Base-by-base conservation (phyloP, 2,888 invertebrate genomes). In the Lasioglossum leucozonium region DNA sequence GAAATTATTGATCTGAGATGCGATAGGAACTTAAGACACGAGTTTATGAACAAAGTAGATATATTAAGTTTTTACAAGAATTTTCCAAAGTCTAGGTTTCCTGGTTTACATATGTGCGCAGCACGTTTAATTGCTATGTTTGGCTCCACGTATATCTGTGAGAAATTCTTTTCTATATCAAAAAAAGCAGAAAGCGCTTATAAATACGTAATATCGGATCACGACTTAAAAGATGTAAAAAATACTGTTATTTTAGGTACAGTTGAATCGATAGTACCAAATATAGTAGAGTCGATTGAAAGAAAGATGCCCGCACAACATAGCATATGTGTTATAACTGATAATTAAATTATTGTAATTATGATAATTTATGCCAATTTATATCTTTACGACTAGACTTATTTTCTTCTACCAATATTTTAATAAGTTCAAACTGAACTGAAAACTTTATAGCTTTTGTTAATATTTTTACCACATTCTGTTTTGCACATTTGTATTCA, bases 1-100 rank as follows among this genome's bases (percentile, higher is more conserved):
- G 72, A 73, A n/a, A 34, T 73, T 30, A 73, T 73, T 22, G 72
- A 73, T 37, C 18, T 73, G 6, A 51, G 22, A 34, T 73, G 72
- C 47, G 51, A 73, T 34, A 73, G 37, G 37, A 67, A 67, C 22
- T 67, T 67, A 8, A 67, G 22, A 22, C 67, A 67, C 22, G 67
- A 67, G 37, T 67, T 67, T 37, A 67, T 22, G 37, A 67, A 67
- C 37, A 67, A 37, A 67, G 10, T 22, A 10, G 67, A 67, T 22
- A 67, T 67, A 67, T 4, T 67, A 22, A 67, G 37, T 11, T 67
- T 67, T 67, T 67, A 67, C 67, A 67, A 22, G 37, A 67, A 67
- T 34, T 67, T 67, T 22, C 67, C 67, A 0, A 34, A 67, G 67
- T 34, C 34, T 22, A 67, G 67, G 67, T 67, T 67, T 51, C 72